These are phyloP conservation scores for Peromyscus maniculatus DNA, from an alignment of 2,113 vertebrate genomes.

Conservation along the genomic window DNA sequence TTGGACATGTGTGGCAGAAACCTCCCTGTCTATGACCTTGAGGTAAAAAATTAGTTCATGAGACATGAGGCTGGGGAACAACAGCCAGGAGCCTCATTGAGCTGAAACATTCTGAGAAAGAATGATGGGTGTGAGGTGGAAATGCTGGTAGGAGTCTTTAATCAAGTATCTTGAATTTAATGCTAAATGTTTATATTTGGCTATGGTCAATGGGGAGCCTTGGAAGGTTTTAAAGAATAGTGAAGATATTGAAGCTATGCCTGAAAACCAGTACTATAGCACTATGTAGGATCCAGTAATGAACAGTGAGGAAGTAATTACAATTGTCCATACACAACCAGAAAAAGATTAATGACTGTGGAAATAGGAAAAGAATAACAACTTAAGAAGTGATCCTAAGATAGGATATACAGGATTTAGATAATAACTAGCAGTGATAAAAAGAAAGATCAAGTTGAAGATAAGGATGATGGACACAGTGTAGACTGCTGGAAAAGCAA, in stretches of 20 bases:
- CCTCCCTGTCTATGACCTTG: not conserved
- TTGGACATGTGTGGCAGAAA: not conserved
- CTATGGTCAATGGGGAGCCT: not conserved
- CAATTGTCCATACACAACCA: not conserved
- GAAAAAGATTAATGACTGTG: conserved; percentile 28
- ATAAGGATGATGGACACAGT: not conserved
- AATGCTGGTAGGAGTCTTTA: not conserved
- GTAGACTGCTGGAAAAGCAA: not conserved
- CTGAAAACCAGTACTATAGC: not conserved
- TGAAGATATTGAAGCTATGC: not conserved
- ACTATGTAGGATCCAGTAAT: not conserved
- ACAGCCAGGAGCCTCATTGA: not conserved
- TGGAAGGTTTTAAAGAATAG: not conserved
- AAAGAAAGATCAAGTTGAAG: conserved; percentile 55
- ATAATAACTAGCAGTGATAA: not conserved
- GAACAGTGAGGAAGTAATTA: not conserved
- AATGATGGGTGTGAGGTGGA: not conserved
- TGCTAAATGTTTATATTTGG: conserved; percentile 8
- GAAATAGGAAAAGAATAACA: conserved; percentile 46
- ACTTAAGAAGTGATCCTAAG: not conserved
- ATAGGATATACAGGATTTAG: not conserved
- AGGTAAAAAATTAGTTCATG: not conserved
- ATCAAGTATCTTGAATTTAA: not conserved
- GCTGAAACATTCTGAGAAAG: not conserved
- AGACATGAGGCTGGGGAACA: not conserved